A percentile compares a stretch with the other conserved stretches of the same genome.
These are phyloP conservation scores for Strix uralensis DNA, from an alignment of 2,113 vertebrate genomes.

Conservation along the genomic window DNA sequence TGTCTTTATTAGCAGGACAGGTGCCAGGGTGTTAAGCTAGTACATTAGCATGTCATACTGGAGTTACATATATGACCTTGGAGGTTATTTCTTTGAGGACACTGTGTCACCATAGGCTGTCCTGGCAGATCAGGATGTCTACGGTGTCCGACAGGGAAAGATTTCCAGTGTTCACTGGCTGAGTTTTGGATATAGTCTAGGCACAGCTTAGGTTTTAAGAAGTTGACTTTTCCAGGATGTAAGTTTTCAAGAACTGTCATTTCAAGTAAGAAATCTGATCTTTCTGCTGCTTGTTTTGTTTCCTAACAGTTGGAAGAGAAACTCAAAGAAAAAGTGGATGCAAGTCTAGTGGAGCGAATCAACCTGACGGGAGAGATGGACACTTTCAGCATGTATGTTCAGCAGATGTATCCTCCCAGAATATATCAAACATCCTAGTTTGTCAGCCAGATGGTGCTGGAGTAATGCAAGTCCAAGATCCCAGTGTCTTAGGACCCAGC, in stretches of 20 bases:
- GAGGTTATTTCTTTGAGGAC: neutral
- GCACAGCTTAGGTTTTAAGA: neutral
- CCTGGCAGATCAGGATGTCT: neutral
- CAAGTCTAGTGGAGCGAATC: slow-evolving; percentile 87
- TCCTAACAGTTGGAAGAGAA: slow-evolving; percentile 92
- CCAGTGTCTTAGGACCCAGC: neutral
- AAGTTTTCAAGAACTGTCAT: neutral
- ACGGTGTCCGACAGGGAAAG: neutral
- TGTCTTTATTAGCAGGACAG: slow-evolving; percentile 21
- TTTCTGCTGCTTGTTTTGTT: slow-evolving; percentile 10
- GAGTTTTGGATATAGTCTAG: neutral
- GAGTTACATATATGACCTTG: slow-evolving; percentile 1
- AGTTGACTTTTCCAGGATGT: neutral
- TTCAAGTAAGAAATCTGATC: neutral
- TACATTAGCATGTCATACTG: neutral
- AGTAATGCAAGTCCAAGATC: neutral
- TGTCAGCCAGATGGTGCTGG: slow-evolving; percentile 57
- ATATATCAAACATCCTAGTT: neutral
- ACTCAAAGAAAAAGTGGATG: slow-evolving; percentile 96
- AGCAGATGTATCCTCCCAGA: neutral
- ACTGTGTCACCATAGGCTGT: neutral
- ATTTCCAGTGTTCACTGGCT: neutral
- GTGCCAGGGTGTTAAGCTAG: neutral
- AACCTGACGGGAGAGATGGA: slow-evolving; percentile 97
- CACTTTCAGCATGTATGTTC: slow-evolving; percentile 94